Base-by-base conservation (phyloP, 2,113 vertebrate species). In the Coregonus clupeaformis region DNA sequence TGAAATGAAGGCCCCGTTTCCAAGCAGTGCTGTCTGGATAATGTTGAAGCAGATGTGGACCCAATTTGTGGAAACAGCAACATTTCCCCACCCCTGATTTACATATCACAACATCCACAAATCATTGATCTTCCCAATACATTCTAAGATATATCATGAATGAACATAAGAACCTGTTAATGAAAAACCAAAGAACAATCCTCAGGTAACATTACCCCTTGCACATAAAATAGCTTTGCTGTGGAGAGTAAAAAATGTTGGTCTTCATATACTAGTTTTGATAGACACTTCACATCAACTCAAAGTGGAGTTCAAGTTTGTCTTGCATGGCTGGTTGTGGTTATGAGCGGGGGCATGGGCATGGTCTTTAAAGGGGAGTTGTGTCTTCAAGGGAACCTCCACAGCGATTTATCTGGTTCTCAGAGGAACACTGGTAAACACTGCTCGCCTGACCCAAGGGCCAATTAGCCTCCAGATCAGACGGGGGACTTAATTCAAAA, bases 391-490 rank as follows among this genome's bases (percentile, higher is more conserved):
- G 49, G 16, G 16, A 52, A 14, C 49, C 16, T 36, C 18, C 69
- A 25, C 77, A 73, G 72, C 77, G 4, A 80, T 89, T 85, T 82
- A 78, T 74, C 67, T 24, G 5, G 72, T 42, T 89, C 89, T 84
- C 85, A 6, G 64, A 77, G 78, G 86, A 71, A 65, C 2, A 18
- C 73, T 77, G 73, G 86, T 90, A 89, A 91, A 91, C 87, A 89
- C 81, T 52, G 77, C 77, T 78, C 73, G 63, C 84, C 85, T n/a
- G 83, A 80, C 84, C 86, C 86, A 22, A 29, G 84, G 87, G 84
- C 89, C 91, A 90, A 91, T 92, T 91, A 90, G 87, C 70, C 87
- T 62, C 83, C 45, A 78, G 82, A 87, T 85, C 81, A 72, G 80
- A 80, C 76, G 82, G 87, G 87, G 80, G 84, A 84, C 85, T 89